These are phyloP conservation scores for Phragmatobia fuliginosa DNA, from an alignment of 2,888 invertebrate species.

Conservation along the genomic window DNA sequence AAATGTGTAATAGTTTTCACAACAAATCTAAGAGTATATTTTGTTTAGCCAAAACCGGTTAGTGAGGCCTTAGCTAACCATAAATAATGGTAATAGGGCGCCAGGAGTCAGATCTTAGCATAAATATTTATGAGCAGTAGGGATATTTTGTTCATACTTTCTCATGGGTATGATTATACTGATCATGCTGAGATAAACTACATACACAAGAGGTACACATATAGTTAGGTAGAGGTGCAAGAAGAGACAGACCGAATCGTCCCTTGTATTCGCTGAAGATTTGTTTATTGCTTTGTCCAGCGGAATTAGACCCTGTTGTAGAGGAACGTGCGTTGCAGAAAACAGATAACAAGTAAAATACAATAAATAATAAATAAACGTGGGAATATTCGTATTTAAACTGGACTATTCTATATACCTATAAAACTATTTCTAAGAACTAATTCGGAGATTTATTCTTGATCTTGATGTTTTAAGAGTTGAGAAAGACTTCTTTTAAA, in stretches of 20 bases:
- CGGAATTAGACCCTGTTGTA: conserved; percentile 83
- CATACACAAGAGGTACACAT: conserved; percentile 73
- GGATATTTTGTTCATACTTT: conserved; percentile 28
- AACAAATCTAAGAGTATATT: not conserved
- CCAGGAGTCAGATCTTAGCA: conserved; percentile 35
- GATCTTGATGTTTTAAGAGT: conserved; percentile 67
- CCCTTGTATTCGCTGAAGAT: conserved; percentile 82
- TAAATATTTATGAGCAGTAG: conserved; percentile 31
- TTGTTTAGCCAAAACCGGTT: conserved; percentile 13
- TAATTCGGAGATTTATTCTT: conserved; percentile 79
- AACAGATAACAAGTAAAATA: conserved; percentile 74
- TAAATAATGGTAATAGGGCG: conserved; percentile 22
- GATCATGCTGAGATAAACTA: conserved; percentile 79
- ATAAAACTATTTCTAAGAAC: conserved; percentile 76
- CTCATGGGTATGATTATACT: conserved; percentile 65
- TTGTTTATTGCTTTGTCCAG: conserved; percentile 85
- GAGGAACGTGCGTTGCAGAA: conserved; percentile 73
- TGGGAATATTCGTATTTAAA: conserved; percentile 65
- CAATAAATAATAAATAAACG: conserved; percentile 66
- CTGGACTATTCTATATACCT: conserved; percentile 70
- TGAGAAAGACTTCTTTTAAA: not conserved
- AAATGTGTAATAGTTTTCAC: not conserved
- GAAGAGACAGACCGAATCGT: conserved; percentile 84
- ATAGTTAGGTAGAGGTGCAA: conserved; percentile 65
- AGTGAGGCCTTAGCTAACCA: conserved; percentile 24